phyloP scores from a whole-genome alignment of 2,888 invertebrate species.

The Stenotaenia linearis region DNA sequence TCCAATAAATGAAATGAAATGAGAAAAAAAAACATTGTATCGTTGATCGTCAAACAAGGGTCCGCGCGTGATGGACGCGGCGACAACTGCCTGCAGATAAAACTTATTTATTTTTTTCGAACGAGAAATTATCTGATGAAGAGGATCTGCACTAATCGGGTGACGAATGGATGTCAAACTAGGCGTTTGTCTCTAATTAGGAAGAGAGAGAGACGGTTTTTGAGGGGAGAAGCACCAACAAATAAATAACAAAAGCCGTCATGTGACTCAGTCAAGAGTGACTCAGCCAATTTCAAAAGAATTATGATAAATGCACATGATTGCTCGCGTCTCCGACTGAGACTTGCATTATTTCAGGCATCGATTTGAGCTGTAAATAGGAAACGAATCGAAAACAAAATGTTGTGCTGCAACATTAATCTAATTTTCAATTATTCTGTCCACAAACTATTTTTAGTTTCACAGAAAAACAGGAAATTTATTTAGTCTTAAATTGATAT shows the following conservation, averaged over 20 bases:
- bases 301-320: slow-evolving; percentile 9
- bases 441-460: too few species aligned
- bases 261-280: not conserved
- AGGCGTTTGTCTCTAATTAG: slow-evolving; percentile 9
- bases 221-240: not conserved
- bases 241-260: not conserved
- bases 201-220: not conserved
- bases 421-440: too few species aligned
- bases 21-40: not conserved
- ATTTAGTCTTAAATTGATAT: too few species aligned
- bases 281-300: not conserved
- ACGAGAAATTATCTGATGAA: not conserved
- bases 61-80: not conserved
- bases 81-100: not conserved
- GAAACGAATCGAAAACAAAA: too few species aligned
- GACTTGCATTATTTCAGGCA: not conserved
- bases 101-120: not conserved
- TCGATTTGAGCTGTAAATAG: too few species aligned
- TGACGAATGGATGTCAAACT: slow-evolving; percentile 5
- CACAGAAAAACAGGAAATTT: too few species aligned
- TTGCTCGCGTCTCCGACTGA: not conserved
- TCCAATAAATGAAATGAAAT: not conserved
- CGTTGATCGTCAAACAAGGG: not conserved
- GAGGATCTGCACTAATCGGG: not conserved
- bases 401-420: not conserved